Conservation (phyloP, 2,113 vertebrate species). For the Mugil cephalus region DNA sequence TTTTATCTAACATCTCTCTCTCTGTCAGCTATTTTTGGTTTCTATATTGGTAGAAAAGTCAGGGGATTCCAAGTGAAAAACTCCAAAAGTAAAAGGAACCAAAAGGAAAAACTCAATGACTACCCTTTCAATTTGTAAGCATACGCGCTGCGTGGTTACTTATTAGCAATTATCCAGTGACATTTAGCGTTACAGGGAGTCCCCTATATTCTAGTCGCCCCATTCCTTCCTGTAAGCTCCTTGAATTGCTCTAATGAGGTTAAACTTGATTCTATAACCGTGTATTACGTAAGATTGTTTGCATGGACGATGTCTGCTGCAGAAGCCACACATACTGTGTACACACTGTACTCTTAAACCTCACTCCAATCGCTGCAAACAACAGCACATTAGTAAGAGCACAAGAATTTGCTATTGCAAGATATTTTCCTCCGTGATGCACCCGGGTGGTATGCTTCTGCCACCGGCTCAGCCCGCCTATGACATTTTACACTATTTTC, state of each 20-base stretch:
- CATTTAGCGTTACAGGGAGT: slow-evolving; percentile 4
- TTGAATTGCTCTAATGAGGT: slow-evolving; percentile 56
- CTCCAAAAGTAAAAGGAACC: neutral
- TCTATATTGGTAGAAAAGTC: neutral
- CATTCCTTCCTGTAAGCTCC: slow-evolving; percentile 48
- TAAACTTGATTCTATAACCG: slow-evolving; percentile 46
- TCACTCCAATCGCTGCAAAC: slow-evolving; percentile 6
- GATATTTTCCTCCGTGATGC: neutral
- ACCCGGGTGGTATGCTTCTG: neutral
- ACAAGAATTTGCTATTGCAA: neutral
- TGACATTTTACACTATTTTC: neutral
- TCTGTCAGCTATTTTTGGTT: neutral
- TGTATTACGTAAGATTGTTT: slow-evolving; percentile 52
- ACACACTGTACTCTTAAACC: neutral
- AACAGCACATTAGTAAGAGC: neutral
- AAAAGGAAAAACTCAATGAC: slow-evolving; percentile 17
- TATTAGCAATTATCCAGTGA: slow-evolving; percentile 40
- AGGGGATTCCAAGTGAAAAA: neutral
- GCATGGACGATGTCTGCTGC: slow-evolving; percentile 5
- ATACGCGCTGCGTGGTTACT: slow-evolving; percentile 31
- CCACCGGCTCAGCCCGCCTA: neutral
- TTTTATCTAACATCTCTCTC: no score
- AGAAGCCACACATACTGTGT: neutral
- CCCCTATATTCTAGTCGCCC: neutral
- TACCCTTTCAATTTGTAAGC: slow-evolving; percentile 18